Evolutionary conservation across 2,797 vertebrate genomes (phyloP).

Genomic region (Podarcis siculus): DNA sequence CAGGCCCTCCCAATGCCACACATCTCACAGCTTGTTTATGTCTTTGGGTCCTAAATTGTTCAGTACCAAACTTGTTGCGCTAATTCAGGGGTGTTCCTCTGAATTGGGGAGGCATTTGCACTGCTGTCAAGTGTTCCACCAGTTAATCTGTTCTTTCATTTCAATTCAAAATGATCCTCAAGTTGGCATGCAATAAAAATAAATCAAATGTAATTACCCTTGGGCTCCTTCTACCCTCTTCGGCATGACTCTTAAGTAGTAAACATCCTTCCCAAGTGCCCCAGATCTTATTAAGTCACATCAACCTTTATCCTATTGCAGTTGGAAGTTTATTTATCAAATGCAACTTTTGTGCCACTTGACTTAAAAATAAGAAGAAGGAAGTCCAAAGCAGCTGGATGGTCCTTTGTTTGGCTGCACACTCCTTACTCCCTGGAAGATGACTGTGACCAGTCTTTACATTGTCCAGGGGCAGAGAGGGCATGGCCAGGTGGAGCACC

Average conservation of each 20-base stretch:
- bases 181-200: neutral
- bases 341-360: too few species aligned
- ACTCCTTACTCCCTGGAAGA: neutral
- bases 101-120: neutral
- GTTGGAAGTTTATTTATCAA: too few species aligned
- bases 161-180: neutral
- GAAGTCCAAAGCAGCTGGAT: neutral
- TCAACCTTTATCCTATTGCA: neutral
- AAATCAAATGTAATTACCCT: neutral
- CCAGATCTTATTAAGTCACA: neutral
- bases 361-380: too few species aligned
- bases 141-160: neutral
- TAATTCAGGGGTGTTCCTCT: neutral
- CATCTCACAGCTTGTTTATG: neutral
- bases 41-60: neutral
- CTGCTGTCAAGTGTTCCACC: neutral
- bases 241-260: neutral
- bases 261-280: neutral
- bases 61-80: neutral
- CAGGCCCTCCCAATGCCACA: slow-evolving; percentile 17
- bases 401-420: neutral
- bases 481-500: neutral
- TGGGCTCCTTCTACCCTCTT: neutral
- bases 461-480: neutral
- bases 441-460: neutral